Evolutionary conservation across 2,888 invertebrate species (phyloP), one percentile per base, ranked within the genome.

Genomic region (Ommatoiulus sabulosus): DNA sequence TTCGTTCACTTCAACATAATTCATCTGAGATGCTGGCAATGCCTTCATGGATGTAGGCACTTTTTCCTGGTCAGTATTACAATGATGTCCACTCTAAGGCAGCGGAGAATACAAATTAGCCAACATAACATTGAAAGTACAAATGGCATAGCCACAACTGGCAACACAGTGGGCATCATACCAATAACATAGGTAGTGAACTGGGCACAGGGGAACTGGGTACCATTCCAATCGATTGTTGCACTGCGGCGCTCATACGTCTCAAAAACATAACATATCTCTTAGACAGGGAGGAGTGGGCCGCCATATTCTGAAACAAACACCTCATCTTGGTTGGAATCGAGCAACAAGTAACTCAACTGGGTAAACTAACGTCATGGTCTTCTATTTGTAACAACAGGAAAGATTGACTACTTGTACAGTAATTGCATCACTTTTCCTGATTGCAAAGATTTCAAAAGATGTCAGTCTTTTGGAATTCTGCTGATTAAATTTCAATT

Each of bases 1-100:
- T 92, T 93, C 93, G 88, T 92, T 92, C 3, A 93, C 90, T 72
- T 89, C 90, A 8, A 90, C 89, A 52, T 88, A 84, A 20, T 88
- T 88, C 10, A 24, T 57, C 43, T 57, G 86, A 63, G 88, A 12
- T 8, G 86, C 44, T 15, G 89, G 89, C 12, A 89, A 84, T 52
- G 88, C 89, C 63, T 89, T 88, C 24, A 89, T 72, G 24, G 20
- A 80, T 17, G 84, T 24, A 87, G 87, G 87, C 80, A 86, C 46
- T 44, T 86, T 86, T 86, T 86, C 80, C 46, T 86, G 44, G 86
- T 86, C 44, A 17, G 44, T 12, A 46, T 44, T 12, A 20, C 44
- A 15, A n/a, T 46, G 48, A 86, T 86, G 86, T 86, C 86, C 86
- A 86, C 24, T 48, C 86, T 86, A 86, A n/a, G 24, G 44, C 86